Conservation (phyloP, 1,140 invertebrate species). For the Macrostomum lignano region DNA sequence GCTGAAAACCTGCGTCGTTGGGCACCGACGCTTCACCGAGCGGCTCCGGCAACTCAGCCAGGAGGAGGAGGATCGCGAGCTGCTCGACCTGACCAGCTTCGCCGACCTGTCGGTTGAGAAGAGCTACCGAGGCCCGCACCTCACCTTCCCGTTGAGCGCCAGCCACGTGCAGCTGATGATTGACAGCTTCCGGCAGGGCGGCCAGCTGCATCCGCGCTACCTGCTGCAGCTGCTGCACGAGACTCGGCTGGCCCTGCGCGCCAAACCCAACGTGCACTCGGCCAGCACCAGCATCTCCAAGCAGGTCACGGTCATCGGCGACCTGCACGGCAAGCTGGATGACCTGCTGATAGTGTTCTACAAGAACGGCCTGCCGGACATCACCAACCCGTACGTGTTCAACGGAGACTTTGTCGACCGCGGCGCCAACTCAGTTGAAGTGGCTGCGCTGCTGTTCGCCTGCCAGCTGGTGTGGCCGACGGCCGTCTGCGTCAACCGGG, state of each 20-base stretch:
- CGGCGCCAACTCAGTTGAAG: constrained; percentile 97
- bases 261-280: constrained; percentile 47
- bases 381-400: constrained; percentile 71
- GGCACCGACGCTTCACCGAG: too few species aligned
- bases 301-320: constrained; percentile 60
- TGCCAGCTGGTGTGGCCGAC: constrained; percentile 51
- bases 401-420: constrained; percentile 98
- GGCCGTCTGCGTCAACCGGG: constrained; percentile 52
- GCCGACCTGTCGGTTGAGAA: constrained; percentile 25
- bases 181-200: constrained; percentile 41
- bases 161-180: constrained; percentile 45
- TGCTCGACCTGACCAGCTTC: constrained; percentile 19
- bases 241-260: constrained; percentile 40
- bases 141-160: constrained; percentile 42
- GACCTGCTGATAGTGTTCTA: constrained; percentile 53
- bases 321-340: constrained; percentile 63
- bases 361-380: constrained; percentile 51
- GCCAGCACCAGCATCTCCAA: constrained; percentile 52
- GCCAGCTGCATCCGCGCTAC: constrained; percentile 49
- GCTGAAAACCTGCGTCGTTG: too few species aligned
- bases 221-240: constrained; percentile 48
- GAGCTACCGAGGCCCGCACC: constrained; percentile 39
- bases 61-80: constrained; percentile 14
- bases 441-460: constrained; percentile 56
- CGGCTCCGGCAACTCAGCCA: too few species aligned